phyloP scores from a whole-genome alignment of 2,888 invertebrate species.

The Gerris lacustris region DNA sequence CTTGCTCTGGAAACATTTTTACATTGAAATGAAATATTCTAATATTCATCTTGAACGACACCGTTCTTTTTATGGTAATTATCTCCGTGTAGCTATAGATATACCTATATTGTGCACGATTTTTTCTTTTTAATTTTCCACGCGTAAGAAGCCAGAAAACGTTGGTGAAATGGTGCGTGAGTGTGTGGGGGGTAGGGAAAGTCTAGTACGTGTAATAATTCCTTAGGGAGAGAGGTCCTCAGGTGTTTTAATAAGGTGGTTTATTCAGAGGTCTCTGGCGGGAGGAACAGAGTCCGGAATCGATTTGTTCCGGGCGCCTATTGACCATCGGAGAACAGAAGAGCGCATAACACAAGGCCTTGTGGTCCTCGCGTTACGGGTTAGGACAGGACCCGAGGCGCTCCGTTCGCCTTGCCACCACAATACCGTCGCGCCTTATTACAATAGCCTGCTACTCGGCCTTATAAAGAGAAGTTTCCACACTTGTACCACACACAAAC shows the following conservation, averaged over 20 bases:
- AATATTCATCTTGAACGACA: too few species aligned
- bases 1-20: too few species aligned
- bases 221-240: background rate
- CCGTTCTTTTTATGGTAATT: too few species aligned
- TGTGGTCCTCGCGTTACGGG: background rate
- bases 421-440: background rate
- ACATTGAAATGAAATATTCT: too few species aligned
- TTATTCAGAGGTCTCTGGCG: background rate
- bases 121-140: too few species aligned
- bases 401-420: background rate
- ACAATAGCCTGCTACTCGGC: background rate
- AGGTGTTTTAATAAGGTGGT: constrained; percentile 3
- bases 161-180: too few species aligned
- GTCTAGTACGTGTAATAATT: background rate
- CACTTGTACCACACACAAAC: background rate
- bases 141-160: too few species aligned
- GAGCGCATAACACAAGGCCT: background rate
- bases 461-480: background rate
- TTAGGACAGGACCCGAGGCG: background rate
- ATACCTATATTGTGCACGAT: too few species aligned
- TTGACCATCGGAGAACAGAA: background rate
- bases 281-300: background rate
- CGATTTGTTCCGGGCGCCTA: constrained; percentile 3
- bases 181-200: too few species aligned
- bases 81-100: too few species aligned